phyloP scores from a whole-genome alignment of 2,888 invertebrate genomes.

The Galeopsomyia nigrocyanea region DNA sequence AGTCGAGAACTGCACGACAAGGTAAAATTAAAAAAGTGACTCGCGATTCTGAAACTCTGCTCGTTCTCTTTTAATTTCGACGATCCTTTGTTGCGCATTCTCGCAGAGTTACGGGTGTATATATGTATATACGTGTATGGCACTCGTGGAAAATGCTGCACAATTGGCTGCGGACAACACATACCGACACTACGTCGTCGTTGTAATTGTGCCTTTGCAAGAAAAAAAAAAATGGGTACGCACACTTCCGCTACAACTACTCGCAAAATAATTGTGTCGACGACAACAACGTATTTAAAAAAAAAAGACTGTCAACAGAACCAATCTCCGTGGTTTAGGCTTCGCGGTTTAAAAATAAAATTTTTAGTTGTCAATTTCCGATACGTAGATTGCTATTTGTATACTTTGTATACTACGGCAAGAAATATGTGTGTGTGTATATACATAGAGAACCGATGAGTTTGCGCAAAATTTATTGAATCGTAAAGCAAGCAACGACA shows the following conservation, averaged over 20 bases:
- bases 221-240: slow-evolving; percentile 1
- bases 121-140: no score
- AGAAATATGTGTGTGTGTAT: no score
- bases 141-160: background rate
- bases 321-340: no score
- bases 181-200: background rate
- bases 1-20: background rate
- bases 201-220: slow-evolving; percentile 5
- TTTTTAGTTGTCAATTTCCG: no score
- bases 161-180: slow-evolving; percentile 7
- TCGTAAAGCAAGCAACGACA: background rate
- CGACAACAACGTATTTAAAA: no score
- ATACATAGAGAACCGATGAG: no score
- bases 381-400: no score
- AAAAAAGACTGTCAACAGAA: no score
- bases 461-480: no score
- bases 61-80: slow-evolving; percentile 25
- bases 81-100: slow-evolving; percentile 21
- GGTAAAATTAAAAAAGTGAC: slow-evolving; percentile 32
- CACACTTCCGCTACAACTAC: background rate
- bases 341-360: no score
- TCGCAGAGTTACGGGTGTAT: background rate
- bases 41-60: slow-evolving; percentile 12
- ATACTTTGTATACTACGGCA: no score
- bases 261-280: no score